A percentile compares a stretch with the other conserved stretches of the same genome.
Evolutionary conservation across 1,140 invertebrate species (phyloP).

Genomic region (Schlechtendalia chinensis): DNA sequence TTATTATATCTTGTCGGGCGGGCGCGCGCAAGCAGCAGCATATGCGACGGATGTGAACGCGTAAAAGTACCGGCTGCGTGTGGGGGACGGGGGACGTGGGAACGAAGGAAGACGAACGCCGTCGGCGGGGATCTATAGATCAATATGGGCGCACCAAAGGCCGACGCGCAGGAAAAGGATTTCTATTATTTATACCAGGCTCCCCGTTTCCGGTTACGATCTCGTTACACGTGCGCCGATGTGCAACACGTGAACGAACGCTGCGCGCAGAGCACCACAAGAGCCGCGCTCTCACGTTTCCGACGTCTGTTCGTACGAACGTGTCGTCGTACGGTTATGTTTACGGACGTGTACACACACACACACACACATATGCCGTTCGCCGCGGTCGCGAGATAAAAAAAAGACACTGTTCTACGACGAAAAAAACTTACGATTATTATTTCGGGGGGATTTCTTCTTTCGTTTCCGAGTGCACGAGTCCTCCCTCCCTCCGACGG

Average conservation of each 20-base stretch:
- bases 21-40: too few species aligned
- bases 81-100: too few species aligned
- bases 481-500: too few species aligned
- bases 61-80: too few species aligned
- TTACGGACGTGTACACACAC: too few species aligned
- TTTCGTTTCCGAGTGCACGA: not conserved
- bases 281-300: constrained; percentile 11
- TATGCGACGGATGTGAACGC: not conserved
- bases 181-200: constrained; percentile 31
- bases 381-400: not conserved
- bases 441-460: not conserved
- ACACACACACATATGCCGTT: too few species aligned
- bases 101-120: constrained; percentile 5
- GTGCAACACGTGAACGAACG: constrained; percentile 30
- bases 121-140: not conserved
- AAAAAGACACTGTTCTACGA: not conserved
- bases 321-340: too few species aligned
- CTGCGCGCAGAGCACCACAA: too few species aligned
- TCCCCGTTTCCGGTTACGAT: constrained; percentile 34
- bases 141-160: constrained; percentile 4
- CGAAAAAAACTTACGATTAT: not conserved
- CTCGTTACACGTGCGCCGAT: constrained; percentile 16
- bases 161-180: constrained; percentile 5
- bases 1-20: too few species aligned
- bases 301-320: not conserved